Evolutionary conservation across 2,113 vertebrate species (phyloP).

Genomic region (Lophotis ruficrista): DNA sequence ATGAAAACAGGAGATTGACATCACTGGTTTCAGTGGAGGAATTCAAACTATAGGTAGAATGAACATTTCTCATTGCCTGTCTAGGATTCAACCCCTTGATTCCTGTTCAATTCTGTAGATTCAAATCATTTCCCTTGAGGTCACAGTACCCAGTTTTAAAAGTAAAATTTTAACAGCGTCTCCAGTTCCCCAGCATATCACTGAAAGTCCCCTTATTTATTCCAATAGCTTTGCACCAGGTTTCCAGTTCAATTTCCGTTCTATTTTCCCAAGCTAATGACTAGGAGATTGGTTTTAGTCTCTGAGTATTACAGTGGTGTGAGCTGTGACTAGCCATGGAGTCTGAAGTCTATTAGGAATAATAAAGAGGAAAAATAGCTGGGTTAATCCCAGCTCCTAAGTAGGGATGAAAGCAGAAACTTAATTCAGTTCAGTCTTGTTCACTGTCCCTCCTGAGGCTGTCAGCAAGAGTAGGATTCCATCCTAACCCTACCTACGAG

Average conservation of each 20-base stretch:
- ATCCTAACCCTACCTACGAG: background rate
- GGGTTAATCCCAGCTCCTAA: background rate
- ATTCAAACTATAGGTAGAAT: background rate
- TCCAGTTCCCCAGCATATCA: background rate
- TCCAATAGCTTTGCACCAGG: conserved; percentile 30
- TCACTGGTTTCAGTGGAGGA: background rate
- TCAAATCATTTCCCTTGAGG: background rate
- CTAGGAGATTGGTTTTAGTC: conserved; percentile 34
- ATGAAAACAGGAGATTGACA: conserved; percentile 1
- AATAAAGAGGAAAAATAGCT: conserved; percentile 4
- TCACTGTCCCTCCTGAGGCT: background rate
- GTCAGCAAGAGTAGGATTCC: background rate
- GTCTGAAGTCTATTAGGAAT: conserved; percentile 18
- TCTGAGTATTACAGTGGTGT: background rate
- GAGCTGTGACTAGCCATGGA: background rate
- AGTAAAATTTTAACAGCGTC: conserved; percentile 39
- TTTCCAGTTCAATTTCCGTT: conserved; percentile 56
- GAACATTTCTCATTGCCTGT: background rate
- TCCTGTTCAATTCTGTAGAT: conserved; percentile 7
- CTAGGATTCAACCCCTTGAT: conserved; percentile 9
- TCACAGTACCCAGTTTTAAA: background rate
- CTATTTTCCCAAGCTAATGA: conserved; percentile 62
- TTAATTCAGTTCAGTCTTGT: background rate
- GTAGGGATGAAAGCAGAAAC: background rate
- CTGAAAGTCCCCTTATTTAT: conserved; percentile 29